These are phyloP conservation scores for Bradypus variegatus DNA, from an alignment of 2,797 vertebrate genomes.

Conservation along the genomic window DNA sequence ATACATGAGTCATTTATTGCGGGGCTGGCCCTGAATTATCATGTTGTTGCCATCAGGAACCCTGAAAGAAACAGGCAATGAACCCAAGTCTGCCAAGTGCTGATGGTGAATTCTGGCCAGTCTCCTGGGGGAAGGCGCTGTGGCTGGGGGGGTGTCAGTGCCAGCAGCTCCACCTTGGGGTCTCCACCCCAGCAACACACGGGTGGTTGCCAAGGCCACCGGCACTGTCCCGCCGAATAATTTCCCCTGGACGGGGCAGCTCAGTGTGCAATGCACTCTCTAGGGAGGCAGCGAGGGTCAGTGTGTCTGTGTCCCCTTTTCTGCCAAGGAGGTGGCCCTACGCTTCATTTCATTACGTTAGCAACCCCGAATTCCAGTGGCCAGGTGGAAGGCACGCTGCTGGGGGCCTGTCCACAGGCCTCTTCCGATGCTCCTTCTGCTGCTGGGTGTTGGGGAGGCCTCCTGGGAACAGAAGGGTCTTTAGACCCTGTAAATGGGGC, in stretches of 20 bases:
- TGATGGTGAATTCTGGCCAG: not conserved
- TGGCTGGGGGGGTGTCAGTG: not conserved
- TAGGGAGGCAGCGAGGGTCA: too few species aligned
- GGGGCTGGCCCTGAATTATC: not conserved
- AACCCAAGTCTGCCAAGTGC: not conserved
- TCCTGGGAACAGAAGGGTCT: not conserved
- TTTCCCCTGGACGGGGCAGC: rapidly evolving
- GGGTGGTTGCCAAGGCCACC: not conserved
- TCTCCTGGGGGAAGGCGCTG: not conserved
- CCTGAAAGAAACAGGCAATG: not conserved
- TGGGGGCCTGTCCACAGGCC: rapidly evolving
- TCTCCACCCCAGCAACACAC: too few species aligned
- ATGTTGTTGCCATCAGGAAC: not conserved
- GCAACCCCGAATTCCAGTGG: not conserved
- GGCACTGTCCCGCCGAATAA: not conserved
- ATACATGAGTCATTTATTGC: not conserved
- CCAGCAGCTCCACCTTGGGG: not conserved
- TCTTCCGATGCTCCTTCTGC: not conserved
- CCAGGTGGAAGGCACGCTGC: rapidly evolving
- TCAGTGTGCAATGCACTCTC: not conserved
- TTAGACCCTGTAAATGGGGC: not conserved
- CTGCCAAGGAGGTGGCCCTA: not conserved
- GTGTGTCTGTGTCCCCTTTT: not conserved
- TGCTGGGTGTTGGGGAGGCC: not conserved
- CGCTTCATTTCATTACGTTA: not conserved